phyloP scores from a whole-genome alignment of 2,888 invertebrate genomes.

The Epistrophe eligans region DNA sequence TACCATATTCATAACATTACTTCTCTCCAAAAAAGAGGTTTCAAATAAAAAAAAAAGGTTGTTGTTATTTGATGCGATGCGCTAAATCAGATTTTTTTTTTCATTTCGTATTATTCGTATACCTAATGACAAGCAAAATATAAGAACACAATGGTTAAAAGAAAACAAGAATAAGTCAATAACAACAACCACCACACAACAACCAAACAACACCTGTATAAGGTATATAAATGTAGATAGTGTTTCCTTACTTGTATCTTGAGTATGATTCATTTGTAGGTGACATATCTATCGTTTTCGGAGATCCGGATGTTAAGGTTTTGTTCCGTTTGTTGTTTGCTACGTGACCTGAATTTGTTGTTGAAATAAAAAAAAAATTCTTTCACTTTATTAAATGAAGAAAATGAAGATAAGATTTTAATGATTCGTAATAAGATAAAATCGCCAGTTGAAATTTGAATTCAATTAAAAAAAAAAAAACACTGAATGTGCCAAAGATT shows the following conservation, averaged over 20 bases:
- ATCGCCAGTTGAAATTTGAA: too few relatives aligned
- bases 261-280: conserved; percentile 40
- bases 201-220: conserved; percentile 19
- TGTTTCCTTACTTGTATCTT: conserved; percentile 22
- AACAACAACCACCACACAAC: background rate
- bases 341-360: conserved; percentile 49
- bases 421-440: background rate
- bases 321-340: conserved; percentile 49
- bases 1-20: background rate
- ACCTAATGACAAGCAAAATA: background rate
- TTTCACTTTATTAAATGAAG: background rate
- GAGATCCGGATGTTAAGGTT: conserved; percentile 69
- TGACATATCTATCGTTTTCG: conserved; percentile 35
- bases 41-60: conserved; percentile 11
- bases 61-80: conserved; percentile 8
- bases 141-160: conserved; percentile 5
- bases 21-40: background rate
- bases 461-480: too few relatives aligned
- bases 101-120: background rate
- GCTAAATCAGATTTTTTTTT: conserved; percentile 2
- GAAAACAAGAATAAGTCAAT: conserved; percentile 11
- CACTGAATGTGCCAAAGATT: too few relatives aligned
- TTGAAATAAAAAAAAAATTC: background rate
- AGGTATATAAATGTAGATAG: background rate
- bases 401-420: background rate